Conservation (phyloP, 64 coral and sea anemone genomes). For the Catalaphyllia jardinei region DNA sequence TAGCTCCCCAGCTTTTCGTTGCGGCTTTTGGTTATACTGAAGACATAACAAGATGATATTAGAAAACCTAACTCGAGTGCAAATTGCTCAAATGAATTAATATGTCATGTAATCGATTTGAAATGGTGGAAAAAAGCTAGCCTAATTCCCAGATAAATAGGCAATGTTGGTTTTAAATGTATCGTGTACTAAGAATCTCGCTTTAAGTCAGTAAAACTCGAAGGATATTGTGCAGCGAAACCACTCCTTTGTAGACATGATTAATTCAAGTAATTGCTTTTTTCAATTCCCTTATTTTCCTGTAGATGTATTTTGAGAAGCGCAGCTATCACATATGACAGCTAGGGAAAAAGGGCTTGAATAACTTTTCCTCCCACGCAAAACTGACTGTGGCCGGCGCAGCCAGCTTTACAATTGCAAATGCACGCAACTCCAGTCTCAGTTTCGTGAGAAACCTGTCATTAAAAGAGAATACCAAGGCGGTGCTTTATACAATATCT, state of each 20-base stretch:
- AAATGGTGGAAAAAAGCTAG: not conserved
- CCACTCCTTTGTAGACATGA: not conserved
- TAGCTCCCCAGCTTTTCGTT: not conserved
- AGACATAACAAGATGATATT: not conserved
- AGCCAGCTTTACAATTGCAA: constrained; percentile 19
- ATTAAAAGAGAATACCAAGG: not conserved
- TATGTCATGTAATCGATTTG: not conserved
- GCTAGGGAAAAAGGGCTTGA: constrained; percentile 5
- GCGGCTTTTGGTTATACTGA: not conserved
- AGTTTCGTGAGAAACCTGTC: not conserved
- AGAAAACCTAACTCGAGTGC: not conserved
- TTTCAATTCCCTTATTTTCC: not conserved
- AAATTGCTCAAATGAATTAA: constrained; percentile 19
- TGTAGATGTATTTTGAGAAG: constrained; percentile 45
- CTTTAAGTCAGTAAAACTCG: not conserved
- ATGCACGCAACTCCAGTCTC: not conserved
- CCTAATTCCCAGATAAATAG: not conserved
- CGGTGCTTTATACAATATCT: not conserved
- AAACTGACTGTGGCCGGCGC: not conserved
- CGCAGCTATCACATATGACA: constrained; percentile 28
- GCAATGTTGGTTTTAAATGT: not conserved
- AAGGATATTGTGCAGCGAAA: not conserved
- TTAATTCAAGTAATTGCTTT: constrained; percentile 14
- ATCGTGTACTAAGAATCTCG: too few relatives aligned
- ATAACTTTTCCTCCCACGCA: constrained; percentile 12